Evolutionary conservation across 2,113 vertebrate genomes (phyloP), one percentile per base, ranked within the genome.

Genomic region (Phylloscopus trochilus): DNA sequence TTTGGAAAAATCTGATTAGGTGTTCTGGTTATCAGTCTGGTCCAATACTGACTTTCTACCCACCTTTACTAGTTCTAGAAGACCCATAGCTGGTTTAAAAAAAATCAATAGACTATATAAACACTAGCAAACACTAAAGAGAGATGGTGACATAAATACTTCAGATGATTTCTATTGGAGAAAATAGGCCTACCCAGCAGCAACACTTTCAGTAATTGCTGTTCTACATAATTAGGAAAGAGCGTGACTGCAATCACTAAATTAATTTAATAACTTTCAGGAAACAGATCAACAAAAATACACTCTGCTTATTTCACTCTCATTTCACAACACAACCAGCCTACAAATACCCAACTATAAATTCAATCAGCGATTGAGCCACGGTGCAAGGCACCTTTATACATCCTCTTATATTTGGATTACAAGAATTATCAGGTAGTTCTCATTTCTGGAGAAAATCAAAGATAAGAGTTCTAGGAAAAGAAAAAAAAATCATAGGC

Each of bases 221-320:
- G 24, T 24, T 70, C 28, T 60, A 46, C 16, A n/a, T 60, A 68
- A 56, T 59, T 64, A 81, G 26, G 86, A 73, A 39, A 62, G 31
- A 59, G 27, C 4, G 4, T 62, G 39, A 87, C 21, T 81, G 49
- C 22, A 87, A 82, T 56, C 43, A 74, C 33, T 75, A 44, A 59
- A 87, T 56, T 78, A 78, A 74, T 80, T 78, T 72, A 91, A 44
- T 79, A 59, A 62, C 66, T 68, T 89, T 28, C 28, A 90, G 39
- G 41, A 79, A 85, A 69, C 3, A 41, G 18, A 67, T 69, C 31
- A 37, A 79, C 49, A 74, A 91, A 91, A 93, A 52, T 43, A 79
- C 21, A 41, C 16, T 49, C 26, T 2, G 8, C 8, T 21, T 63
- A 80, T 64, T 95, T 73, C 31, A 85, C 37, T 47, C 33, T 84